Evolutionary conservation across 2,888 invertebrate species (phyloP).

Genomic region (Hofmannophila pseudospretella): DNA sequence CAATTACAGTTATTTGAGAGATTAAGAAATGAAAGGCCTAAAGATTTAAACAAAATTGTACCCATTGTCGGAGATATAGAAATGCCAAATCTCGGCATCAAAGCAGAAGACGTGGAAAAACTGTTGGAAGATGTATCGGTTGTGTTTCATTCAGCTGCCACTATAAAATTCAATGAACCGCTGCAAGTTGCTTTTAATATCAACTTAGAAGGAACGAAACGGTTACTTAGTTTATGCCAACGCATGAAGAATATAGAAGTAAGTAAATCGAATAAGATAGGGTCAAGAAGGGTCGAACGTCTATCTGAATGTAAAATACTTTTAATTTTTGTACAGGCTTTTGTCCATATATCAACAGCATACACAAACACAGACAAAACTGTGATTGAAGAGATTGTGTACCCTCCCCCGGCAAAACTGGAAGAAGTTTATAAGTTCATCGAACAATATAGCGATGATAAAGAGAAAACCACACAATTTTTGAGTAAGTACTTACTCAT

Average conservation of each 20-base stretch:
- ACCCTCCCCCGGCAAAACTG: constrained; percentile 46
- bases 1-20: constrained; percentile 81
- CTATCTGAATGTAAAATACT: no score
- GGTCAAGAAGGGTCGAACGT: no score
- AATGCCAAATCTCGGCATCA: constrained; percentile 84
- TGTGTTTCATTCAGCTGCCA: constrained; percentile 46
- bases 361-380: constrained; percentile 30
- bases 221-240: constrained; percentile 31
- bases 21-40: constrained; percentile 72
- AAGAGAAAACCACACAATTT: constrained; percentile 20
- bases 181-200: constrained; percentile 27
- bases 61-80: constrained; percentile 88
- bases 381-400: constrained; percentile 37
- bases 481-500: constrained; percentile 32
- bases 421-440: constrained; percentile 28
- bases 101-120: constrained; percentile 69
- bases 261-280: constrained; percentile 9
- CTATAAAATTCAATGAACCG: constrained; percentile 35
- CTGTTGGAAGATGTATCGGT: constrained; percentile 36
- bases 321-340: constrained; percentile 27
- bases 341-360: constrained; percentile 46
- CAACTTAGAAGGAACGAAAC: constrained; percentile 41
- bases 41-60: constrained; percentile 81
- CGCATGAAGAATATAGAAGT: constrained; percentile 40
- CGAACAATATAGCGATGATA: constrained; percentile 17